Evolutionary conservation across 2,888 invertebrate species (phyloP).

Genomic region (Melanargia galathea): DNA sequence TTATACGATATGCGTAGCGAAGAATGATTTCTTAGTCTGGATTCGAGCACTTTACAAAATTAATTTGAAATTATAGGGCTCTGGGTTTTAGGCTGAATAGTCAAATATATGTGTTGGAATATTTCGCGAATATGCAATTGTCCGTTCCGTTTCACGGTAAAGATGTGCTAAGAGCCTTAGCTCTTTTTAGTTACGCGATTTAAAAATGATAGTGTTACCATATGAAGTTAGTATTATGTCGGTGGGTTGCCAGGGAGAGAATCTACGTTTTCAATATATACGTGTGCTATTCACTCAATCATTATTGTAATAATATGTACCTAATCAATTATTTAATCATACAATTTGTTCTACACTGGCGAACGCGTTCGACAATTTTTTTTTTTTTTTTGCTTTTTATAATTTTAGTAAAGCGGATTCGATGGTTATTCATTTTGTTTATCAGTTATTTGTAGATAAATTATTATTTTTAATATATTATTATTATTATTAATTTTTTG

Average conservation of each 20-base stretch:
- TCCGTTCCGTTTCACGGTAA: no score
- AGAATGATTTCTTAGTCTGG: no score
- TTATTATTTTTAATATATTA: slow-evolving; percentile 73
- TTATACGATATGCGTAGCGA: no score
- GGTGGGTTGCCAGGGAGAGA: slow-evolving; percentile 15
- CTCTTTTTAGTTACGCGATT: not conserved
- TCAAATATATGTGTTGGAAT: no score
- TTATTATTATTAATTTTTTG: slow-evolving; percentile 76
- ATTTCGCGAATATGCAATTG: no score
- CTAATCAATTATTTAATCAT: slow-evolving; percentile 37
- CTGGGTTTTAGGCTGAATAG: no score
- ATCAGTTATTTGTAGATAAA: slow-evolving; percentile 72
- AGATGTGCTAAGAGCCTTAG: no score
- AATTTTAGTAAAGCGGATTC: slow-evolving; percentile 58
- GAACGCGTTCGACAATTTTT: slow-evolving; percentile 46
- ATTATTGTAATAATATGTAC: slow-evolving; percentile 19
- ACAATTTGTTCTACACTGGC: slow-evolving; percentile 47
- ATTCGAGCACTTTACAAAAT: not conserved
- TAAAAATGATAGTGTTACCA: slow-evolving; percentile 9
- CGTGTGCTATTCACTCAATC: slow-evolving; percentile 19
- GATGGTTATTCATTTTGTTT: slow-evolving; percentile 68
- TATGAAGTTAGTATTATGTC: not conserved
- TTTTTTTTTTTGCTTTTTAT: slow-evolving; percentile 55
- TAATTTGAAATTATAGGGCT: no score
- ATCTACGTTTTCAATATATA: slow-evolving; percentile 4